Percentiles rank a stretch among this genome's conserved stretches.
These are phyloP conservation scores for Calliphora vomitoria DNA, from an alignment of 2,888 invertebrate species.

Conservation along the genomic window DNA sequence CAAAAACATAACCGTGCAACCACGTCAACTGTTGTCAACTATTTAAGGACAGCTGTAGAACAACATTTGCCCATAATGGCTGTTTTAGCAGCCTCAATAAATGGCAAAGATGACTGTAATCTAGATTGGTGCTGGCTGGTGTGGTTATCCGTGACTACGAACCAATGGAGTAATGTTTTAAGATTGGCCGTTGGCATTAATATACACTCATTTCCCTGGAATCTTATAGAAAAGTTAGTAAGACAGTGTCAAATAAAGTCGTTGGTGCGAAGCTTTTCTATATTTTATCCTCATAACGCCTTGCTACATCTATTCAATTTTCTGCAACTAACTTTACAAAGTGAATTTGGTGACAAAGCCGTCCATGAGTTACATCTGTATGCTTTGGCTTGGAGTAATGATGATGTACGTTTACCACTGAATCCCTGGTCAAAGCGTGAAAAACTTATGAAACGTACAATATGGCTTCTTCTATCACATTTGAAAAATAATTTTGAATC, in stretches of 20 bases:
- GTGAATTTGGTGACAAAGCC: conserved; percentile 85
- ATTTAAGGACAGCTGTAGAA: conserved; percentile 58
- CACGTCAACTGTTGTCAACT: conserved; percentile 46
- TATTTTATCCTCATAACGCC: conserved; percentile 90
- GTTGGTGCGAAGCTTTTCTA: conserved; percentile 88
- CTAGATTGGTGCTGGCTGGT: conserved; percentile 83
- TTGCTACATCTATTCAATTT: conserved; percentile 87
- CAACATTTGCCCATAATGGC: conserved; percentile 80
- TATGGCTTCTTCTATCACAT: conserved; percentile 87
- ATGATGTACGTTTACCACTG: conserved; percentile 76
- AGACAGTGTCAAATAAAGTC: conserved; percentile 86
- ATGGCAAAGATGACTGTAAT: conserved; percentile 74
- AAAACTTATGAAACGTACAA: conserved; percentile 86
- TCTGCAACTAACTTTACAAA: conserved; percentile 85
- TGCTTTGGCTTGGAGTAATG: conserved; percentile 81
- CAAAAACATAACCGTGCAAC: conserved; percentile 65
- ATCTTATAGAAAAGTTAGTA: conserved; percentile 82
- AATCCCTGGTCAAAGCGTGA: conserved; percentile 84
- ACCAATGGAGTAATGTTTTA: conserved; percentile 79
- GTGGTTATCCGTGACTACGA: conserved; percentile 82
- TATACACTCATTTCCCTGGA: conserved; percentile 78
- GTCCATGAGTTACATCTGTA: conserved; percentile 83
- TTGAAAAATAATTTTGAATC: conserved; percentile 88
- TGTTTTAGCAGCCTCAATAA: conserved; percentile 81
- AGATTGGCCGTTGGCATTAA: conserved; percentile 69